Conservation (phyloP, 2,797 vertebrate genomes). For the Hozukius guyotensis region DNA sequence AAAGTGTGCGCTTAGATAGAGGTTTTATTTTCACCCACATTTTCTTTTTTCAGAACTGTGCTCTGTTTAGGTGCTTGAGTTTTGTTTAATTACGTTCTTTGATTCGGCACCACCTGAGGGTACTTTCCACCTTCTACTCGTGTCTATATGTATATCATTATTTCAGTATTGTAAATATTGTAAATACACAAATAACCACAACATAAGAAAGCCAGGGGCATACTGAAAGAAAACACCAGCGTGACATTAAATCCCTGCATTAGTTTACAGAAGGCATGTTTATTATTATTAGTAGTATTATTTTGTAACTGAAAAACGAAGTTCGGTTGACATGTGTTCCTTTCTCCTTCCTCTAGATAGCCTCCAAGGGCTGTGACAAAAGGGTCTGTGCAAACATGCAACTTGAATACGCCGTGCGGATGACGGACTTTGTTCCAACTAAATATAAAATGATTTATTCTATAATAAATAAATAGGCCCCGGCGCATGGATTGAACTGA, state of each 20-base stretch:
- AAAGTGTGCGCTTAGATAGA: no score
- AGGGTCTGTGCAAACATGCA: not conserved
- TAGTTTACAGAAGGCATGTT: not conserved
- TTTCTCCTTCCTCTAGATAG: not conserved
- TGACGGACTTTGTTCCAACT: not conserved
- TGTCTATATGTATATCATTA: not conserved
- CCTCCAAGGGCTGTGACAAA: not conserved
- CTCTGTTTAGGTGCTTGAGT: not conserved
- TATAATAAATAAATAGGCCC: not conserved
- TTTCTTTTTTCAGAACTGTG: not conserved
- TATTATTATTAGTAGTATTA: not conserved
- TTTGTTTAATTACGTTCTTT: not conserved
- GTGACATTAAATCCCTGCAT: not conserved
- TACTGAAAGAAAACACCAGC: not conserved
- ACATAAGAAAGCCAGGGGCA: not conserved
- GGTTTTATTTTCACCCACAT: not conserved
- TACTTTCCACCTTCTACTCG: not conserved
- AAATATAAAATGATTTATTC: not conserved
- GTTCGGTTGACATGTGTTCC: not conserved
- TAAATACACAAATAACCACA: not conserved
- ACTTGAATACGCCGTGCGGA: not conserved
- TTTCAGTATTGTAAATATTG: not conserved
- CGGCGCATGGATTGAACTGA: not conserved
- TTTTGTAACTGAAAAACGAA: not conserved
- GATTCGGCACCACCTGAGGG: not conserved